A percentile compares a stretch with the other conserved stretches of the same genome.
Conservation (phyloP, 1,140 invertebrate genomes). For the Drosophila bifasciata region DNA sequence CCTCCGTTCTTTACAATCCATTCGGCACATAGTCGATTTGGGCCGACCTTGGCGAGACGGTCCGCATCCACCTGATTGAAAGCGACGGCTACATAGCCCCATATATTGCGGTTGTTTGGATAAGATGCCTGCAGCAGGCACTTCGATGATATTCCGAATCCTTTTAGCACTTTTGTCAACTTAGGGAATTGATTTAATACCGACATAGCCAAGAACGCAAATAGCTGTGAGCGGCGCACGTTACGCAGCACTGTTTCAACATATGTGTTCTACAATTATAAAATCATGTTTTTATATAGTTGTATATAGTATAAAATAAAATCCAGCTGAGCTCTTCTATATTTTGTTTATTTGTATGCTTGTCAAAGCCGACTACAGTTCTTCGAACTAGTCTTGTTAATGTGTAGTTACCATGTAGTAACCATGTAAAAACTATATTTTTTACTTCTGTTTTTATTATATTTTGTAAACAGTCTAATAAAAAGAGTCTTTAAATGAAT, state of each 20-base stretch:
- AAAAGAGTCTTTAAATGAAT: no score
- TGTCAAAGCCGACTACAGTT: no score
- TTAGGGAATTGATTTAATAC: constrained; percentile 32
- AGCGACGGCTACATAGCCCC: constrained; percentile 79
- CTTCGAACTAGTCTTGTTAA: no score
- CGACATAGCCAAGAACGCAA: constrained; percentile 38
- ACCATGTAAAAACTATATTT: no score
- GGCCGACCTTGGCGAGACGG: constrained; percentile 62
- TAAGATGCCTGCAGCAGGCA: neutral
- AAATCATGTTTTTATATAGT: neutral
- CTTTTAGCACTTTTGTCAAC: constrained; percentile 4
- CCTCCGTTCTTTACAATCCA: constrained; percentile 92
- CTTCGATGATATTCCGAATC: neutral
- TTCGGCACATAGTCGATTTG: constrained; percentile 79
- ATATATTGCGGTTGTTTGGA: constrained; percentile 29
- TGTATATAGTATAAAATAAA: no score
- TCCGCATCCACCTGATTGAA: constrained; percentile 77
- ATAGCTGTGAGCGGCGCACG: constrained; percentile 32
- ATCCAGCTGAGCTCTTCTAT: no score
- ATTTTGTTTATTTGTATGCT: no score
- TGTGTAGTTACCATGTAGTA: no score
- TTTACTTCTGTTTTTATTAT: no score
- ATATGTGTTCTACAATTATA: neutral
- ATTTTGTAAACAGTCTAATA: no score
- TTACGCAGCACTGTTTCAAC: constrained; percentile 24